Conservation (phyloP, 2,888 invertebrate species). For the Pecten maximus region DNA sequence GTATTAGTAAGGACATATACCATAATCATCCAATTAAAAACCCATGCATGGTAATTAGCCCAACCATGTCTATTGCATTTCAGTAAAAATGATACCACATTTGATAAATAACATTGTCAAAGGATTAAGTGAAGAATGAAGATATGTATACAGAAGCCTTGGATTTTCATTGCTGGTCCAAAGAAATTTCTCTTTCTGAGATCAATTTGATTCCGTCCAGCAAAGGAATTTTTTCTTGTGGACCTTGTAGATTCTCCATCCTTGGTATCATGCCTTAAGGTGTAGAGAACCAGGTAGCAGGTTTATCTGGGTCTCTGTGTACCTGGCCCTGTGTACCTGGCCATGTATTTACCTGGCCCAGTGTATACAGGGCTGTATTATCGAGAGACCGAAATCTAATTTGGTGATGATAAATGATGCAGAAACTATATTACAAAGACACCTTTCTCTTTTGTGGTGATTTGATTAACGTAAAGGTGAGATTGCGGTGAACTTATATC, state of each 20-base stretch:
- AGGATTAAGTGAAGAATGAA: too few species aligned
- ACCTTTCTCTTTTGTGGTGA: neutral
- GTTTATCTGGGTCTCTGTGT: neutral
- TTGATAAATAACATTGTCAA: too few species aligned
- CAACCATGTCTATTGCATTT: too few species aligned
- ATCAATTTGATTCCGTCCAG: too few species aligned
- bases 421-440: neutral
- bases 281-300: neutral
- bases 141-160: too few species aligned
- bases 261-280: neutral
- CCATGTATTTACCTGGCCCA: neutral
- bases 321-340: neutral
- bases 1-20: too few species aligned
- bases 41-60: too few species aligned
- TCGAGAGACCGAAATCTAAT: neutral
- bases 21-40: too few species aligned
- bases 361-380: neutral
- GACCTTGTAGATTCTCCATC: neutral
- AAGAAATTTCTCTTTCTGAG: too few species aligned
- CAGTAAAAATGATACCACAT: too few species aligned
- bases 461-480: constrained; percentile 27
- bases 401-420: constrained; percentile 15
- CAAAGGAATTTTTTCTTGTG: too few species aligned
- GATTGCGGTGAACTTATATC: neutral
- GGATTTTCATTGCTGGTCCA: too few species aligned